Evolutionary conservation across 2,113 vertebrate species (phyloP).

Genomic region (Piaya cayana): DNA sequence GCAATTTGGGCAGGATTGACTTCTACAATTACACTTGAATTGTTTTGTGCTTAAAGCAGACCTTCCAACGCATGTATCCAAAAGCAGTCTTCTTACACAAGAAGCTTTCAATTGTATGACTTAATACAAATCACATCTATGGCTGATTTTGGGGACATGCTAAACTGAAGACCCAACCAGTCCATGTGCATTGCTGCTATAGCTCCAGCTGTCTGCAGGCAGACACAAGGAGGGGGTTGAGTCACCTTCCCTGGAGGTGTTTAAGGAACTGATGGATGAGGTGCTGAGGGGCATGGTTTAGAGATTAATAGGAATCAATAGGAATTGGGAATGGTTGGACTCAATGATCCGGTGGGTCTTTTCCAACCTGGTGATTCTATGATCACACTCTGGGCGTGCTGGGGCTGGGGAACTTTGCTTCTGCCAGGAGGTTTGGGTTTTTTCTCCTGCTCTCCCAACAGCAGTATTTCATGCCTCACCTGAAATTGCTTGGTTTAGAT

Average conservation of each 20-base stretch:
- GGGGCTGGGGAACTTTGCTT: fast-evolving
- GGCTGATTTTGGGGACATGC: not conserved
- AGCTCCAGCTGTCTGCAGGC: not conserved
- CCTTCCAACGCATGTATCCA: fast-evolving
- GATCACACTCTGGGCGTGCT: fast-evolving
- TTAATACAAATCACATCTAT: fast-evolving
- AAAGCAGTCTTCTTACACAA: not conserved
- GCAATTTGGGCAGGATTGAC: not conserved
- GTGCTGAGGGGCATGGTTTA: too few relatives aligned
- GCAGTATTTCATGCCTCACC: not conserved
- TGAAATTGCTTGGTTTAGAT: not conserved
- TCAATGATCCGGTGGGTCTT: too few relatives aligned
- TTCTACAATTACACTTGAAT: not conserved
- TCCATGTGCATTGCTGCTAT: too few relatives aligned
- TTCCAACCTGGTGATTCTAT: too few relatives aligned
- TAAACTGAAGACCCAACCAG: fast-evolving
- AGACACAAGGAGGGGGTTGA: too few relatives aligned
- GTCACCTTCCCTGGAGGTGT: too few relatives aligned
- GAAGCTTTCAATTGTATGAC: not conserved
- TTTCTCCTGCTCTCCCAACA: not conserved
- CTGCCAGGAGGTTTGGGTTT: not conserved
- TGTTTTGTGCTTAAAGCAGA: not conserved
- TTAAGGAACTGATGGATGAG: too few relatives aligned
- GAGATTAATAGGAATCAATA: too few relatives aligned
- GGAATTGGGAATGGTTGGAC: too few relatives aligned